Evolutionary conservation across 2,113 vertebrate species (phyloP).

Genomic region (Nerophis lumbriciformis): DNA sequence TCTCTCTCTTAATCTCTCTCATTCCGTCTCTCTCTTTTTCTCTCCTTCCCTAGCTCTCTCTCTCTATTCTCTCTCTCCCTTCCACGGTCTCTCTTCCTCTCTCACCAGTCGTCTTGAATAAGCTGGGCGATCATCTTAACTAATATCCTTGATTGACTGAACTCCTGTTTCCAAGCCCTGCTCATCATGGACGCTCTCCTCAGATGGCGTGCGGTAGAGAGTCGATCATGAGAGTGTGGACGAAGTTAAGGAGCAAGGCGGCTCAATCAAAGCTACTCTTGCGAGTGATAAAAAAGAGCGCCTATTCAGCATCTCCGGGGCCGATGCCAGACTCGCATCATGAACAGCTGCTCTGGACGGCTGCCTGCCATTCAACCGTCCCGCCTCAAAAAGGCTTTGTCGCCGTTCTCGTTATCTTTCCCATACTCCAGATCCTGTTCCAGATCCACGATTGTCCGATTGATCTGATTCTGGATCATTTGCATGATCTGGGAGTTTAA

Average conservation of each 20-base stretch:
- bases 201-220: slow-evolving; percentile 8
- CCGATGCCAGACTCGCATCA: slow-evolving; percentile 30
- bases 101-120: not conserved
- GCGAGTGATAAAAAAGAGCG: slow-evolving; percentile 14
- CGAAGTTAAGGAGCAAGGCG: slow-evolving; percentile 8
- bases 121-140: no score
- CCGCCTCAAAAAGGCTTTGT: slow-evolving; percentile 9
- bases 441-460: slow-evolving; percentile 39
- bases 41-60: not conserved
- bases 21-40: not conserved
- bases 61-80: no score
- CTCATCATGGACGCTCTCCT: no score
- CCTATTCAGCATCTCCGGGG: slow-evolving; percentile 1
- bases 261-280: slow-evolving; percentile 29
- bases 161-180: no score
- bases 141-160: no score
- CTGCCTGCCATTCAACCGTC: slow-evolving; percentile 13
- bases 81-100: no score
- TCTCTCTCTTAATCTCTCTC: slow-evolving; percentile 5
- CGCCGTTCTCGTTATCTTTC: slow-evolving; percentile 6
- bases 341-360: slow-evolving; percentile 29
- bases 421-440: slow-evolving; percentile 25
- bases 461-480: slow-evolving; percentile 56
- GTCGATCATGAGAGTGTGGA: slow-evolving; percentile 37
- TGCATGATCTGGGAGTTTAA: slow-evolving; percentile 41